These are phyloP conservation scores for Geotria australis DNA, from an alignment of 2,797 vertebrate species.

Conservation along the genomic window DNA sequence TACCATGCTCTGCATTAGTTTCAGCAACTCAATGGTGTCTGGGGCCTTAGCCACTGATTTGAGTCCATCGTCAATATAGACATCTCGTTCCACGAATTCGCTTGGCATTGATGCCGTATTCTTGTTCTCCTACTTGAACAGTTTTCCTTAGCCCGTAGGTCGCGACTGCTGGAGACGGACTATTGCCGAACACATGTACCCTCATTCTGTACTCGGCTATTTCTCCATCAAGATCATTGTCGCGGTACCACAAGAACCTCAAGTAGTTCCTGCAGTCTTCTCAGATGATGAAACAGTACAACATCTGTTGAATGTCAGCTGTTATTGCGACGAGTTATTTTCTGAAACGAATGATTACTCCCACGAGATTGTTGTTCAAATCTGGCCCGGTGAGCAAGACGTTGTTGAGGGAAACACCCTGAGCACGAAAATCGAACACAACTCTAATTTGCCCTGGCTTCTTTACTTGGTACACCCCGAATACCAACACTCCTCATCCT, in stretches of 20 bases:
- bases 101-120: constrained; percentile 1
- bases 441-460: background rate
- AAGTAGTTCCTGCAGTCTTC: constrained; percentile 2
- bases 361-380: constrained; percentile 1
- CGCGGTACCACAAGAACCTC: constrained; percentile 2
- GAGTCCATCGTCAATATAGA: constrained; percentile 3
- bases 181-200: constrained; percentile 5
- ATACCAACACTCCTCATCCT: too few relatives aligned
- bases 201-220: constrained; percentile 3
- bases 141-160: constrained; percentile 1
- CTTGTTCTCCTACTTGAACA: background rate
- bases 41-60: background rate
- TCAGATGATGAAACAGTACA: constrained; percentile 2
- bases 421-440: constrained; percentile 2
- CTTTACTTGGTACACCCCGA: background rate
- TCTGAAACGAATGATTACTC: background rate
- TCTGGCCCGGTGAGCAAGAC: constrained; percentile 2
- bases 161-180: constrained; percentile 2
- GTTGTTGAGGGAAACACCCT: constrained; percentile 1
- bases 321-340: constrained; percentile 1
- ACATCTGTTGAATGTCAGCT: constrained; percentile 2
- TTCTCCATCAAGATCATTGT: constrained; percentile 1
- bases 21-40: constrained; percentile 1
- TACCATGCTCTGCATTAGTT: background rate
- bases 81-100: too few relatives aligned